Evolutionary conservation across 2,888 invertebrate genomes (phyloP).

Genomic region (Glaucopsyche alexis): DNA sequence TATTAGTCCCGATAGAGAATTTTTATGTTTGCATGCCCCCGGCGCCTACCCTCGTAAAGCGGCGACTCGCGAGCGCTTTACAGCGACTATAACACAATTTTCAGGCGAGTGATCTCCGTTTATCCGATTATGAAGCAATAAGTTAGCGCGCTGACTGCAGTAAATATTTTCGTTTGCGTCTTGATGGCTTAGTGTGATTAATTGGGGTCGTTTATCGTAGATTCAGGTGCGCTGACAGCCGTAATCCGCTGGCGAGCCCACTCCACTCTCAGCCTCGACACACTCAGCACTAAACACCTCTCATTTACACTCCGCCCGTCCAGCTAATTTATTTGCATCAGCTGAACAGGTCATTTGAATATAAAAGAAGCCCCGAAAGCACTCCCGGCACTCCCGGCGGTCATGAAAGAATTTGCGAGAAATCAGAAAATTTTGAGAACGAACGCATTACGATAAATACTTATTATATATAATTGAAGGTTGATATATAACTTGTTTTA

Average conservation of each 20-base stretch:
- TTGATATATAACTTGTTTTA: no score
- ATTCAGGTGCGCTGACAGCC: conserved; percentile 66
- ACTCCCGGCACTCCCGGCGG: not conserved
- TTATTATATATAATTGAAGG: no score
- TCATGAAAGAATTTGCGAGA: not conserved
- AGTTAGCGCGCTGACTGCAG: conserved; percentile 61
- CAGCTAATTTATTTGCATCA: not conserved
- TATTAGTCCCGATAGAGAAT: conserved; percentile 80
- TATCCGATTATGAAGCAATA: conserved; percentile 75
- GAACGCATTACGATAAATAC: no score
- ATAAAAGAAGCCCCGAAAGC: not conserved
- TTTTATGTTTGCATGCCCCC: conserved; percentile 77
- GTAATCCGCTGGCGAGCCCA: conserved; percentile 53
- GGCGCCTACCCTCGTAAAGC: conserved; percentile 75
- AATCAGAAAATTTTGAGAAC: not conserved
- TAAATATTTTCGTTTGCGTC: conserved; percentile 69
- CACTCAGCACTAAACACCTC: conserved; percentile 26
- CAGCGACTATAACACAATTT: conserved; percentile 74
- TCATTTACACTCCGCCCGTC: conserved; percentile 6
- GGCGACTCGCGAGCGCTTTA: conserved; percentile 75
- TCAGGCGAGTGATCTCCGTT: conserved; percentile 64
- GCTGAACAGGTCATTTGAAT: not conserved
- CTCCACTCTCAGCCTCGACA: conserved; percentile 25
- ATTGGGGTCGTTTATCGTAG: conserved; percentile 62
- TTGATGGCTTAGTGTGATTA: conserved; percentile 63